Evolutionary conservation across 2,888 invertebrate species (phyloP).

Genomic region (Germaria angustata): DNA sequence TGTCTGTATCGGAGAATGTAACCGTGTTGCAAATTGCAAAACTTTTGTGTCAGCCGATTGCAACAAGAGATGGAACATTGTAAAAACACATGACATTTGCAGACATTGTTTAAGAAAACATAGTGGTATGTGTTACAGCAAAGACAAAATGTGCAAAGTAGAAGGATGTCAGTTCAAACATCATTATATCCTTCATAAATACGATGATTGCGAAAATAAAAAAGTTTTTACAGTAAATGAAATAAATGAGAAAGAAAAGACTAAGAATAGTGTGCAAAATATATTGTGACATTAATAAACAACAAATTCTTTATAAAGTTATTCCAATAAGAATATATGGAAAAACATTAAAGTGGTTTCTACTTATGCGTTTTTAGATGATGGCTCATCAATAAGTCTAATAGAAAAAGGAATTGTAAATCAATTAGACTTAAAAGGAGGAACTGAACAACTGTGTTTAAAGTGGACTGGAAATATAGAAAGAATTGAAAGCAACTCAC

Average conservation of each 20-base stretch:
- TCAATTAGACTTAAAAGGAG: constrained; percentile 47
- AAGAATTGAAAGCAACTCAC: too few species aligned
- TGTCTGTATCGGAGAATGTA: constrained; percentile 41
- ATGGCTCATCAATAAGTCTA: too few species aligned
- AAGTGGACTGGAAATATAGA: too few species aligned
- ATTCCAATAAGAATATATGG: too few species aligned
- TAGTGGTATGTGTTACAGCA: constrained; percentile 30
- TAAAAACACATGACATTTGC: constrained; percentile 31
- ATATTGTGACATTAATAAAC: constrained; percentile 9
- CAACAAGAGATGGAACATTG: constrained; percentile 49
- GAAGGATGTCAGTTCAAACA: constrained; percentile 51
- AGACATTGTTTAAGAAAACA: constrained; percentile 49
- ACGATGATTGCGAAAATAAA: constrained; percentile 1
- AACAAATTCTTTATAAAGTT: constrained; percentile 24
- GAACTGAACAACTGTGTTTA: constrained; percentile 52
- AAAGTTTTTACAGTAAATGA: not conserved
- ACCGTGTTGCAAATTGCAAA: constrained; percentile 34
- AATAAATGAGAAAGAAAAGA: not conserved
- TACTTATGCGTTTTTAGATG: constrained; percentile 65
- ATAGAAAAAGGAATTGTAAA: constrained; percentile 59
- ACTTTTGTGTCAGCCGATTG: constrained; percentile 45
- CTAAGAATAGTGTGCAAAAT: not conserved
- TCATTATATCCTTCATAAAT: constrained; percentile 47
- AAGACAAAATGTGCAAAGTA: constrained; percentile 26
- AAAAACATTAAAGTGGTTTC: constrained; percentile 51